Evolutionary conservation across 2,113 vertebrate species (phyloP), one percentile per base, ranked within the genome.

Genomic region (Oophaga pumilio): DNA sequence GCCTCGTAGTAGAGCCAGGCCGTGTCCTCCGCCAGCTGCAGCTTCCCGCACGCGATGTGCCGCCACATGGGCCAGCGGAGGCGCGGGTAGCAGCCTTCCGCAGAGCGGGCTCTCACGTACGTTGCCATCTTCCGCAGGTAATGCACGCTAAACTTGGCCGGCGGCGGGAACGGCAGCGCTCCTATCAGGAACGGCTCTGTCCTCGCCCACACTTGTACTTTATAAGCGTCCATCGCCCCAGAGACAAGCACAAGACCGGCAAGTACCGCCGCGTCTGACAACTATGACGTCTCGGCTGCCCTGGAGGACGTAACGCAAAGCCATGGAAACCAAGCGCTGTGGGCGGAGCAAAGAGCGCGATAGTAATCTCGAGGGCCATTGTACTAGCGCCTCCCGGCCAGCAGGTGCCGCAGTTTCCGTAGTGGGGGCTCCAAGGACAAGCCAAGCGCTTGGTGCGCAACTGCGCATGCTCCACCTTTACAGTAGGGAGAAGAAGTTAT

Each of bases 1-100:
- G 96, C 95, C 91, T 99, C 97, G 76, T 99, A 98, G 93, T 99
- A 99, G 26, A 99, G 94, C 98, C 98, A 99, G 0, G 97, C 98
- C 49, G 96, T 88, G 12, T 95, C 96, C 76, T 95, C 95, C 50
- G 93, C 89, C 50, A 99, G 91, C 94, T 98, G 98, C 74, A 99
- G 94, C 92, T 99, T 99, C 11, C 97, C 97, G 74, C 98, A 99
- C 26, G 97, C 97, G 7, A 99, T 97, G 84, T 95, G 97, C 64
- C 95, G 93, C 98, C 98, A 99, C 86, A 95, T 93, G 20, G 94
- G 90, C 98, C 98, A 99, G 89, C 89, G 89, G 69, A 99, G 89
- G 5, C 90, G 86, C 1, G 98, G 98, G 91, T 96, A 98, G 89
- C 95, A 97, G 82, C 96, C 95, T 1, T 97, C 95, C 0, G 83